Evolutionary conservation across 2,888 invertebrate species (phyloP).

Genomic region (Doris montereyensis): DNA sequence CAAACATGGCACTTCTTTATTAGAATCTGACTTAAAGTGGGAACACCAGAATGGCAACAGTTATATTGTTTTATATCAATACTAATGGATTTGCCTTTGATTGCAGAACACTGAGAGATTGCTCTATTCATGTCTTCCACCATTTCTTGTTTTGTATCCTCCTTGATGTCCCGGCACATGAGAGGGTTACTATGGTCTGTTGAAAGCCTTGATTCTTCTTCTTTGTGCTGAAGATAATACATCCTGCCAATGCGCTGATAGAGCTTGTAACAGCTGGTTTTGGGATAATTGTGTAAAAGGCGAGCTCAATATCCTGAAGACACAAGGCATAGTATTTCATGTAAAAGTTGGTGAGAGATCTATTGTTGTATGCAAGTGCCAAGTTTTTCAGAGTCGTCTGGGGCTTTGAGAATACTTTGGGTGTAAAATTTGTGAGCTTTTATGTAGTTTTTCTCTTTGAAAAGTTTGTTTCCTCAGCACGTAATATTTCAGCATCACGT

Average conservation of each 20-base stretch:
- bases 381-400: constrained; percentile 42
- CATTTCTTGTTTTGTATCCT: constrained; percentile 50
- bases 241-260: constrained; percentile 79
- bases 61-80: constrained; percentile 38
- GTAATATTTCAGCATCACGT: constrained; percentile 57
- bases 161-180: constrained; percentile 46
- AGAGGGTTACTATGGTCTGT: constrained; percentile 50
- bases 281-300: constrained; percentile 77
- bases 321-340: constrained; percentile 61
- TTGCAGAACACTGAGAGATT: constrained; percentile 39
- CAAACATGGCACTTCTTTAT: constrained; percentile 50
- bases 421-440: constrained; percentile 63
- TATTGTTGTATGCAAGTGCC: constrained; percentile 65
- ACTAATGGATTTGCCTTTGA: constrained; percentile 16
- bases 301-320: constrained; percentile 63
- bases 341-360: constrained; percentile 69
- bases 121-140: constrained; percentile 37
- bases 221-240: constrained; percentile 75
- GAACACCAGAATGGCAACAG: constrained; percentile 49
- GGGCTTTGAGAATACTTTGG: constrained; percentile 57
- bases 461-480: constrained; percentile 68
- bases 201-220: constrained; percentile 70
- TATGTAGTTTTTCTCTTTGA: constrained; percentile 59
- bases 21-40: constrained; percentile 45
- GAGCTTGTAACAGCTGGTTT: constrained; percentile 79